Base-by-base conservation (phyloP, 2,113 vertebrate genomes). In the Symphodus melops region DNA sequence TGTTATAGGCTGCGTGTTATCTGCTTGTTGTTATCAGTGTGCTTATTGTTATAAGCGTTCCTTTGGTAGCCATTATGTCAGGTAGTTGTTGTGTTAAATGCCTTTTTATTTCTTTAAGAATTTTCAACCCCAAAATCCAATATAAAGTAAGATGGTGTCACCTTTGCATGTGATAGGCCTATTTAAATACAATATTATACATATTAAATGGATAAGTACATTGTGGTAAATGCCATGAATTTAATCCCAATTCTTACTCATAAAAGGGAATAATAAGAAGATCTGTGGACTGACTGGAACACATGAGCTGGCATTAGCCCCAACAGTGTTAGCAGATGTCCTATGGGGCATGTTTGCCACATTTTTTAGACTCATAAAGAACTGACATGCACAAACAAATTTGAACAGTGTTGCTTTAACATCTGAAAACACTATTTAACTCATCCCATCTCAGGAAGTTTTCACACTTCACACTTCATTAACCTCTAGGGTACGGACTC, bases 391-490 rank as follows among this genome's bases (percentile, higher is more conserved):
- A 87, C 91, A 93, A 93, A 94, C 92, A 93, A 86, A 93, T 93
- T 89, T 93, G 87, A 91, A 90, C 92, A 93, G 94, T 88, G 79
- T 91, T 87, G 89, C 89, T 72, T 79, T 93, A 93, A 96, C 96
- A 96, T 97, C 95, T 97, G 96, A 95, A 95, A 96, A 96, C 92
- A 85, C 95, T 95, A 93, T 96, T 95, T 96, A 94, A 92, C 94
- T 94, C 92, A 92, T 93, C 94, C 89, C 86, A 78, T 91, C 94
- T 95, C 95, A 90, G 96, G 96, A 98, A 96, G 96, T 96, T 97
- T 97, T 96, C 96, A 97, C 96, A 97, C 97, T 97, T 96, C 97
- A 97, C 94, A 95, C 96, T 96, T 96, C 96, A 98, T 99, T 98
- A 98, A 96, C 92, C 92, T 92, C 88, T 85, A 51, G 94, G 95